Evolutionary conservation across 2,113 vertebrate genomes (phyloP).

Genomic region (Amblyopsis rosae): DNA sequence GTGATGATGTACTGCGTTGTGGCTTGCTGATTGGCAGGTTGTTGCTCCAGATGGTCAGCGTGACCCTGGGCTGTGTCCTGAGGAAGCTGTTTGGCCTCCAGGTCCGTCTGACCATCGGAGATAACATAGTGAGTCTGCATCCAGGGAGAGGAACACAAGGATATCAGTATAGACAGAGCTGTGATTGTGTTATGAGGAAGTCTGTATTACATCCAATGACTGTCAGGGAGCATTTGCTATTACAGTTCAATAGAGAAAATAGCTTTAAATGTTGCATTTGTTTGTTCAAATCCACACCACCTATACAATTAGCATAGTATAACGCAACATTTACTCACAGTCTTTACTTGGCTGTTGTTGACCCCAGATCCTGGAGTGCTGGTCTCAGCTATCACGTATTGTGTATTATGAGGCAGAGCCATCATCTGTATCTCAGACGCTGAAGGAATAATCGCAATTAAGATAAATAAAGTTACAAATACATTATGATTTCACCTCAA

Average conservation of each 20-base stretch:
- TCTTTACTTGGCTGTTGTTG: constrained; percentile 89
- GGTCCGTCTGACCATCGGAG: constrained; percentile 89
- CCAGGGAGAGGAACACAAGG: background rate
- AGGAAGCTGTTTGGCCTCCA: constrained; percentile 85
- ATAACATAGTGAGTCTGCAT: constrained; percentile 94
- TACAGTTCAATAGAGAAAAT: background rate
- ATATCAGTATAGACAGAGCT: background rate
- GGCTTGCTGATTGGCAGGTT: constrained; percentile 74
- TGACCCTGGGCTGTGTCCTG: constrained; percentile 71
- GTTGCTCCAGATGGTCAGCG: constrained; percentile 81
- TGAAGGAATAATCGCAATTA: constrained; percentile 46
- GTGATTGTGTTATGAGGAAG: background rate
- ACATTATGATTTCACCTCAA: background rate
- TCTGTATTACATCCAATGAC: background rate
- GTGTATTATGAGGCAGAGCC: constrained; percentile 87
- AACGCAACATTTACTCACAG: constrained; percentile 76
- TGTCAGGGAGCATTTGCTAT: background rate
- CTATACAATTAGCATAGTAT: background rate
- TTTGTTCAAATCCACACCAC: background rate
- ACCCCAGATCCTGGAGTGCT: constrained; percentile 85
- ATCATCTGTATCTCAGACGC: constrained; percentile 99
- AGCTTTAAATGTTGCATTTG: background rate
- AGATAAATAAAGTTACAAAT: background rate
- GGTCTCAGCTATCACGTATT: constrained; percentile 94
- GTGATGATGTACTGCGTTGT: constrained; percentile 96